Base-by-base conservation (phyloP, 1,140 invertebrate genomes). In the Penaeus vannamei region DNA sequence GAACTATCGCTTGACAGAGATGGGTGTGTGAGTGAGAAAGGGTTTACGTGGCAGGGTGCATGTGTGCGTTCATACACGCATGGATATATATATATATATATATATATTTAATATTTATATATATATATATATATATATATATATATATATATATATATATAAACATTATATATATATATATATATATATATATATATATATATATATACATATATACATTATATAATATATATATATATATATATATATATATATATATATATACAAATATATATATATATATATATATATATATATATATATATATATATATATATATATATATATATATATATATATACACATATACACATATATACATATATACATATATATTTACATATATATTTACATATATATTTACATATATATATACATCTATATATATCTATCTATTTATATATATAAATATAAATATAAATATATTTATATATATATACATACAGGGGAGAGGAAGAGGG, bases 251-350 rank as follows among this genome's bases (percentile, higher is more conserved):
- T 12, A 29, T 72, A 29, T 72, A 72, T 72, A 26, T 72, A 72
- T 29, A 72, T 72, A 36, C 14, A 72, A 19, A 36, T 72, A 72
- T 72, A 72, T 72, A 72, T 72, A 72, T 72, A 72, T 72, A 72
- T 72, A 72, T 20, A 72, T 72, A 72, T 72, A 72, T 20, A 72
- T 72, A 72, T 72, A 72, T 23, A 72, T 72, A 72, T 23, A 72
- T 72, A 72, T 72, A 23, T 72, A 23, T 72, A 23, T 23, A 23
- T 72, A 23, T 72, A 72, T 72, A 72, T 72, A 72, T 72, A 72
- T 72, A 72, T 72, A 72, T 72, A 72, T 72, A 72, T 72, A 72
- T 72, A 72, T 72, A 72, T 72, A 72, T 72, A 72, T 72, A 72
- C 23, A 72, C 23, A 72, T 72, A 72, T 72, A 72, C 23, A 72